Conservation (phyloP, 2,113 vertebrate genomes). For the Alethe castanea region DNA sequence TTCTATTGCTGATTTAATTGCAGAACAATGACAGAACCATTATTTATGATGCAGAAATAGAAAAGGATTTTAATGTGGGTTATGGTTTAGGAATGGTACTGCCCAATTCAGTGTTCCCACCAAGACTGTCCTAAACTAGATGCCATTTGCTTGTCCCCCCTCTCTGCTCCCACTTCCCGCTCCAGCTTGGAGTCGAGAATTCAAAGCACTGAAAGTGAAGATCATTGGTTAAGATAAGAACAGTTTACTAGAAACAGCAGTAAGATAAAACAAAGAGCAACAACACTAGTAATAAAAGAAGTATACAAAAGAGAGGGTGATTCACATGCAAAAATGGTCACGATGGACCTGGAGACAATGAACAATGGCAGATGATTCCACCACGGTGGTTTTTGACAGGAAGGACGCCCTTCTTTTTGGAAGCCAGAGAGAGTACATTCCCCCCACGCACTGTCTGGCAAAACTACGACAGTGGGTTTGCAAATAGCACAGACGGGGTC, state of each 20-base stretch:
- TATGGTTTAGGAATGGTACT: not conserved
- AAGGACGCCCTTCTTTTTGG: not conserved
- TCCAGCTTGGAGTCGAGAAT: not conserved
- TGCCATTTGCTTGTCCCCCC: not conserved
- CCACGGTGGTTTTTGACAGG: fast-evolving
- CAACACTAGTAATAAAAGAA: not conserved
- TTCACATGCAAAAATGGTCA: not conserved
- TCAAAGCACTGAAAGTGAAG: not conserved
- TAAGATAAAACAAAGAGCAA: not conserved
- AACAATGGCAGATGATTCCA: not conserved
- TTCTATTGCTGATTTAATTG: not conserved
- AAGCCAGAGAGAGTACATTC: not conserved
- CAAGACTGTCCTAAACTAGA: not conserved
- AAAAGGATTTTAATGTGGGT: not conserved
- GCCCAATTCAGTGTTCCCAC: not conserved
- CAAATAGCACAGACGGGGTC: not conserved
- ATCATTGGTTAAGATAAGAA: not conserved
- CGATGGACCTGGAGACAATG: fast-evolving
- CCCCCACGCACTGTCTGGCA: fast-evolving
- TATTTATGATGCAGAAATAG: not conserved
- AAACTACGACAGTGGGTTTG: not conserved
- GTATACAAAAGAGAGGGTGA: not conserved
- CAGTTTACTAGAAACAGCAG: not conserved
- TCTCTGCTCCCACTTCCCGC: not conserved
- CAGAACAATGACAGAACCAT: not conserved